phyloP scores from a whole-genome alignment of 2,113 vertebrate genomes.

The Oreochromis aureus region DNA sequence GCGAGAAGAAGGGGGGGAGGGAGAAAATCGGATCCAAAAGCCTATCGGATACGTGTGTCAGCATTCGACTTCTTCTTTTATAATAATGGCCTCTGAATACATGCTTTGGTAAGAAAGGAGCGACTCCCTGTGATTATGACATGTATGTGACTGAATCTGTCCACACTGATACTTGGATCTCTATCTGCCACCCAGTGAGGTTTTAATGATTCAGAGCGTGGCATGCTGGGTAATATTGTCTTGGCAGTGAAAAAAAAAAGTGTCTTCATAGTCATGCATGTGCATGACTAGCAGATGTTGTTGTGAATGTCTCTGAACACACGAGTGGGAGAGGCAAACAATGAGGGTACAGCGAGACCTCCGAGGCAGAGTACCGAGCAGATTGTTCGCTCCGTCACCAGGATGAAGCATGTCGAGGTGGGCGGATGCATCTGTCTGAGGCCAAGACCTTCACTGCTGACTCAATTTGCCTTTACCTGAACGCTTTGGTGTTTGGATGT shows the following conservation, averaged over 20 bases:
- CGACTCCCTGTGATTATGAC: background rate
- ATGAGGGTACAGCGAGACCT: background rate
- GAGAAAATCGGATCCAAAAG: background rate
- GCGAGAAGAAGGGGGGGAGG: background rate
- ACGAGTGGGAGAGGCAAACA: background rate
- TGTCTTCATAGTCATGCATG: background rate
- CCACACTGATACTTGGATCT: background rate
- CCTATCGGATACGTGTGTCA: background rate
- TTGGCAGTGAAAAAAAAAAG: background rate
- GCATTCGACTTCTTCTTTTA: background rate
- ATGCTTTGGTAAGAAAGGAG: background rate
- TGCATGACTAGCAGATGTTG: constrained; percentile 18
- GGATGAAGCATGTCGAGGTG: background rate
- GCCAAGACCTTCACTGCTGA: background rate
- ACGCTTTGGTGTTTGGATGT: background rate
- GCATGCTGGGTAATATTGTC: background rate
- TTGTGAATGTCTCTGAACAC: constrained; percentile 1
- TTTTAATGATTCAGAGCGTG: background rate
- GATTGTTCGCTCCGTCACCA: background rate
- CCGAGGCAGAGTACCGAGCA: background rate
- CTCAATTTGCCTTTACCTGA: background rate
- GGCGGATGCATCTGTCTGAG: background rate
- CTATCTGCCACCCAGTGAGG: background rate
- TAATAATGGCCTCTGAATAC: background rate
- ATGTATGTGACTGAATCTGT: background rate